Evolutionary conservation across 2,888 invertebrate species (phyloP), one percentile per base, ranked within the genome.

Genomic region (Drosophila mayaguana): DNA sequence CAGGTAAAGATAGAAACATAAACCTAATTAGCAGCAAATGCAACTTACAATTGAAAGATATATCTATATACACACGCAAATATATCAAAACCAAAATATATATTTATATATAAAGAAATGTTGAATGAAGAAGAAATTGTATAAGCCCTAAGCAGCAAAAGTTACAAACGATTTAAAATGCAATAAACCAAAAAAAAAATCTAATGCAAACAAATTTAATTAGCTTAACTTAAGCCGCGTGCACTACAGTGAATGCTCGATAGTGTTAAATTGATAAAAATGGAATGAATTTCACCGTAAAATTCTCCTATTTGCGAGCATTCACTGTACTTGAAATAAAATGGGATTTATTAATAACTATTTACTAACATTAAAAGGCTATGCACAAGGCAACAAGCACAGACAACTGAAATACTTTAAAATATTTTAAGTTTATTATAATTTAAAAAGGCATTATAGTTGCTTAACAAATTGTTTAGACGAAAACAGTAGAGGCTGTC

Each of bases 1-100:
- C 83, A 90, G 87, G 80, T 80, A 81, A 72, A 60, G 48, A 72
- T 63, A 77, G 62, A 73, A 55, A 78, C 66, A 69, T 62, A 59
- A 50, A 72, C 34, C n/a, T 48, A 59, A 50, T 57, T 57, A 77
- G 50, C 63, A 64, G 64, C 64, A 77, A 70, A 73, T 54, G 28
- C 32, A 72, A 57, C 38, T 59, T 72, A 42, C 55, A 77, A 66
- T 80, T 61, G 78, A 51, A 61, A 82, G 63, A 82, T 61, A 76
- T 51, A 62, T 61, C 64, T 48, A 70, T 40, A 68, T 43, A 76
- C 43, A 61, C 28, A 48, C 9, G n/a, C 48, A 28, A 38, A 38
- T 28, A 48, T 63, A 76, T 68, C 64, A 28, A 51, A 59, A 62
- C 38, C 60, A 65, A 63, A 65, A 63, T 69, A 80, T 81, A 82